phyloP scores from a whole-genome alignment of 2,113 vertebrate species.

The Sula dactylatra region DNA sequence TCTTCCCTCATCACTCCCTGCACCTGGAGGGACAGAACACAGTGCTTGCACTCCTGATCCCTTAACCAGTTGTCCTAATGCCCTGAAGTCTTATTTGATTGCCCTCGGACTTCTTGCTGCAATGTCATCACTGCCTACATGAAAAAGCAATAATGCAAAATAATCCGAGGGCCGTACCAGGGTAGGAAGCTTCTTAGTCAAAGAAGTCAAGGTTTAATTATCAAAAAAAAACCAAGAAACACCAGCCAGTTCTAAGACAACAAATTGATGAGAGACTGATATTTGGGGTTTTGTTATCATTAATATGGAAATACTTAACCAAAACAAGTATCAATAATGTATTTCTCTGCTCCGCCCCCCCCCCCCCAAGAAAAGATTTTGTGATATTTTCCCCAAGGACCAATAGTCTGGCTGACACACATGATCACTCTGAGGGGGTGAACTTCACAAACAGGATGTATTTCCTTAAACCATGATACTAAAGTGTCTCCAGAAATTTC shows the following conservation, averaged over 20 bases:
- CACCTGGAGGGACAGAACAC: not conserved
- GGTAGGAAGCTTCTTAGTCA: not conserved
- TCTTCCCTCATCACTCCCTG: not conserved
- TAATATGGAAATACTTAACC: not conserved
- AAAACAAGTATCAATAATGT: not conserved
- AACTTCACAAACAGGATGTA: not conserved
- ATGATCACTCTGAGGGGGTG: not conserved
- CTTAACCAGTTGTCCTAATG: not conserved
- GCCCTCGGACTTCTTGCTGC: not conserved
- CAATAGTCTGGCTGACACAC: not conserved
- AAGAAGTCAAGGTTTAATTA: not conserved
- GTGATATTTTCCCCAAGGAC: not conserved
- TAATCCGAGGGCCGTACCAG: fast-evolving
- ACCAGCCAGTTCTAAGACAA: not conserved
- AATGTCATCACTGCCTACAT: not conserved
- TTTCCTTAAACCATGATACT: not conserved
- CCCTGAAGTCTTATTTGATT: not conserved
- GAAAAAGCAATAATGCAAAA: not conserved
- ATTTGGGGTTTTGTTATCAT: not conserved
- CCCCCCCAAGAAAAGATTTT: too few relatives aligned
- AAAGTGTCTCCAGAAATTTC: not conserved
- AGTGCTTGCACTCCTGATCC: not conserved
- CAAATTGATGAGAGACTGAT: not conserved
- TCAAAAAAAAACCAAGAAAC: not conserved
- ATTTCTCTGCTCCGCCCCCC: not conserved